These are phyloP conservation scores for Yponomeuta malinellus DNA, from an alignment of 2,888 invertebrate species.

Conservation along the genomic window DNA sequence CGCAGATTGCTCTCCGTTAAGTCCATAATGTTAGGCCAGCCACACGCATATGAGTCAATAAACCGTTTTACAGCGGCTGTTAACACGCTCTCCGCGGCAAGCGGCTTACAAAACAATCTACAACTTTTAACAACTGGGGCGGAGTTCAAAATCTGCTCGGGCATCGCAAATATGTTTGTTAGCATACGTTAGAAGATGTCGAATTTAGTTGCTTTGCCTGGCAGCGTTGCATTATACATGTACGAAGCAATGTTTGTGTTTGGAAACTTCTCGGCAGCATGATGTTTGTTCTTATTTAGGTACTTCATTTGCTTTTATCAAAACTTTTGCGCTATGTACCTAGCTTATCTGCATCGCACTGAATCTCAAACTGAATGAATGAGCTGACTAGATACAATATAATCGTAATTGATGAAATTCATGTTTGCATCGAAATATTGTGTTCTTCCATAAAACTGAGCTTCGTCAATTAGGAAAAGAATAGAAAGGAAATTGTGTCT, in stretches of 20 bases:
- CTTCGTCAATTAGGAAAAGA: neutral
- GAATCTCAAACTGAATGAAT: no score
- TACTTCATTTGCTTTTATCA: neutral
- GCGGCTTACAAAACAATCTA: conserved; percentile 7
- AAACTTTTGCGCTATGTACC: no score
- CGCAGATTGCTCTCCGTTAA: neutral
- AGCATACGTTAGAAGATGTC: neutral
- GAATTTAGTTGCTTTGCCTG: neutral
- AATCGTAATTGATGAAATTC: no score
- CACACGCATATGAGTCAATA: conserved; percentile 12
- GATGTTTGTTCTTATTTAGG: neutral
- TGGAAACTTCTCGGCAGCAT: neutral
- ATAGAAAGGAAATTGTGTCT: neutral
- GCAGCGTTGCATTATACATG: neutral
- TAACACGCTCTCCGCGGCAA: conserved; percentile 5
- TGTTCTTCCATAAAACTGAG: neutral
- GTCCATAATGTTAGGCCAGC: neutral
- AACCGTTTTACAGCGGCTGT: conserved; percentile 10
- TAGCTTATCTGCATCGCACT: no score
- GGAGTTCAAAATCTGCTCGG: neutral
- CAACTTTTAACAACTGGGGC: conserved; percentile 8
- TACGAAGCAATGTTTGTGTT: neutral
- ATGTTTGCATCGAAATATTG: no score
- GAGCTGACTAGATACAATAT: no score
- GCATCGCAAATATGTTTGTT: neutral